Base-by-base conservation (phyloP, 2,888 invertebrate genomes). In the Globia sparganii region DNA sequence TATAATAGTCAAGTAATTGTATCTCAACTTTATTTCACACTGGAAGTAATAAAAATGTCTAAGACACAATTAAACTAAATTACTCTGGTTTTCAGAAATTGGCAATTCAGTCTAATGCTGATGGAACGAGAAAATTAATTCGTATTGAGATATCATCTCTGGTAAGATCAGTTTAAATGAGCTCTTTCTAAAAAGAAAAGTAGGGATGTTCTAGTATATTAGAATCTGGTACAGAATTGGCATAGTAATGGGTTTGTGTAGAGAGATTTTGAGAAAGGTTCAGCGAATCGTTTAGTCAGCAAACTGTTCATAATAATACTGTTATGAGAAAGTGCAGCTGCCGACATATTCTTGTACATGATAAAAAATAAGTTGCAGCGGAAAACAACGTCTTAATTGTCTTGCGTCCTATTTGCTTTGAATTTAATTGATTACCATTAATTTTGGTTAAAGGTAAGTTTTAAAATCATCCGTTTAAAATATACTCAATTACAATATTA, bases 401-500 rank as follows among this genome's bases (percentile, higher is more conserved):
- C 31, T 15, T 31, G 25, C 31, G 37, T 40, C n/a, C 15, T 49
- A 49, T 75, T 58, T 64, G 75, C 34, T 43, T 56, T 34, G 15
- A 65, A 40, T 31, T 59, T 43, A 8, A 37, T 49, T 59, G 4
- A 59, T 69, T 65, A 68, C 34, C 49, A 69, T 75, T 62, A 9
- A 25, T 74, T 79, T 80, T 28, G 8, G 34, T 67, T 59, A 21
- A n/a, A 70, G 25, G 28, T 62, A 64, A 65, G 67, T 61, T 78
- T 78, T 62, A 74, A 82, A 81, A 75, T 75, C 72, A 46, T 67
- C 70, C 53, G 71, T 78, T 86, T 78, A 66, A 85, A 82, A 83
- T 86, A 72, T 81, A 83, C 79, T 83, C 74, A 80, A 80, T 72
- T 78, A 81, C 67, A 80, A 78, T 75, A 53, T 80, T 80, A 77